Conservation (phyloP, 2,888 invertebrate species). For the Chironomus riparius region DNA sequence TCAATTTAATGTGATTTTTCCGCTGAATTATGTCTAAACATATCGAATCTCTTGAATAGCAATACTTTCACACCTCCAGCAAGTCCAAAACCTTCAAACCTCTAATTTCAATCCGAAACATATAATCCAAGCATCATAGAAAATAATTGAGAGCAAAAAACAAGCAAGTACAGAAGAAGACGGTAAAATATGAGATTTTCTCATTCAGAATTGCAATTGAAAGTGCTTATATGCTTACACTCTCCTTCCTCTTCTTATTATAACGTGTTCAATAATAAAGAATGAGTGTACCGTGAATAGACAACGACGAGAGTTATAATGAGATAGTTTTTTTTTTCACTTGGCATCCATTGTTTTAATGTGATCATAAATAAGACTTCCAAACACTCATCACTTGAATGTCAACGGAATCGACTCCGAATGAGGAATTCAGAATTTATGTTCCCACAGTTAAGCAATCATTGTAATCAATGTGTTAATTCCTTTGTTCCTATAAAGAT, state of each 20-base stretch:
- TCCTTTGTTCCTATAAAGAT: neutral
- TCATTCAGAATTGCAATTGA: neutral
- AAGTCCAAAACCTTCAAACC: too few species aligned
- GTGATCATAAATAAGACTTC: neutral
- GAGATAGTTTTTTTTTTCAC: neutral
- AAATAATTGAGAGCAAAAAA: too few species aligned
- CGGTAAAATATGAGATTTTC: too few species aligned
- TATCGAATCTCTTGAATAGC: too few species aligned
- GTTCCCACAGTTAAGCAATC: neutral
- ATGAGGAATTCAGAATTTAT: neutral
- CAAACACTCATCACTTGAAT: neutral
- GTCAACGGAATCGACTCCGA: neutral
- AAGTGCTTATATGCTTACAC: slow-evolving; percentile 3
- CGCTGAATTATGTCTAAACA: too few species aligned
- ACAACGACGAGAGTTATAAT: neutral
- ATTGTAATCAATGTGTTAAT: neutral
- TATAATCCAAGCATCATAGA: too few species aligned
- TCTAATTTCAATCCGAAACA: too few species aligned
- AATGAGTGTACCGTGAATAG: neutral
- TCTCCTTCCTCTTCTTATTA: neutral
- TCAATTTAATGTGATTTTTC: too few species aligned
- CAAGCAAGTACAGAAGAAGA: too few species aligned
- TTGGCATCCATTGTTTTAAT: neutral
- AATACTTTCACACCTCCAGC: too few species aligned
- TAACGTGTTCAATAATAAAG: neutral